Evolutionary conservation across 2,888 invertebrate species (phyloP).

Genomic region (Myopa testacea): DNA sequence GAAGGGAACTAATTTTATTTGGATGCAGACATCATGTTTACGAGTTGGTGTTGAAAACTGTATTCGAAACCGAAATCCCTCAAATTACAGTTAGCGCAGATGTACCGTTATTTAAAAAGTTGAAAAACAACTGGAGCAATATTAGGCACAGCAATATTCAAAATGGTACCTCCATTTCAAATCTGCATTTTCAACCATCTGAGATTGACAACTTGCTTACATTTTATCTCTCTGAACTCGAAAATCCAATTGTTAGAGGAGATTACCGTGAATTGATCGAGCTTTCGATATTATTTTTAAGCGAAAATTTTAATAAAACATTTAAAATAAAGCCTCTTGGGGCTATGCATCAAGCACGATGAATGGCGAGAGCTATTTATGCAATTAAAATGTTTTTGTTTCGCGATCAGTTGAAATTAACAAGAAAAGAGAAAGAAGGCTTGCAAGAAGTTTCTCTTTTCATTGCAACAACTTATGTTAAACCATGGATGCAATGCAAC

Average conservation of each 20-base stretch:
- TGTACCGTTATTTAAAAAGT: slow-evolving; percentile 27
- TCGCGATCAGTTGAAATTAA: slow-evolving; percentile 39
- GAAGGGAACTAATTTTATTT: background rate
- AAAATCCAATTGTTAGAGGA: slow-evolving; percentile 29
- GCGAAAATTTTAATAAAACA: slow-evolving; percentile 30
- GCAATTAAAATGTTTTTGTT: slow-evolving; percentile 48
- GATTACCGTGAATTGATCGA: slow-evolving; percentile 27
- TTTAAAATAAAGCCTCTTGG: slow-evolving; percentile 44
- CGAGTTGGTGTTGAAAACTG: background rate
- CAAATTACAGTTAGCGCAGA: slow-evolving; percentile 11
- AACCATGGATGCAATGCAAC: slow-evolving; percentile 52
- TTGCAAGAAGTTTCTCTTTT: slow-evolving; percentile 45
- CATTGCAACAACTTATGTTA: slow-evolving; percentile 51
- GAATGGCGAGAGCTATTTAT: slow-evolving; percentile 56
- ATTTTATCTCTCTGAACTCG: slow-evolving; percentile 29
- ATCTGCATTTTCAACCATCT: background rate
- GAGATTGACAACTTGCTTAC: background rate
- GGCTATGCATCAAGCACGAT: slow-evolving; percentile 53
- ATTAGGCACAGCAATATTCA: slow-evolving; percentile 22
- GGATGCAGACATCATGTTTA: background rate
- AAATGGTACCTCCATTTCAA: slow-evolving; percentile 21
- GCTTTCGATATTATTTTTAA: slow-evolving; percentile 38
- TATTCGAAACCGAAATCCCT: slow-evolving; percentile 30
- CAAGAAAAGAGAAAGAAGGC: slow-evolving; percentile 43
- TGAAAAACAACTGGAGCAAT: slow-evolving; percentile 23